Evolutionary conservation across 30 jellyfish, hydroid and myxozoan genomes (phyloP).

Genomic region (Hydractinia echinata): DNA sequence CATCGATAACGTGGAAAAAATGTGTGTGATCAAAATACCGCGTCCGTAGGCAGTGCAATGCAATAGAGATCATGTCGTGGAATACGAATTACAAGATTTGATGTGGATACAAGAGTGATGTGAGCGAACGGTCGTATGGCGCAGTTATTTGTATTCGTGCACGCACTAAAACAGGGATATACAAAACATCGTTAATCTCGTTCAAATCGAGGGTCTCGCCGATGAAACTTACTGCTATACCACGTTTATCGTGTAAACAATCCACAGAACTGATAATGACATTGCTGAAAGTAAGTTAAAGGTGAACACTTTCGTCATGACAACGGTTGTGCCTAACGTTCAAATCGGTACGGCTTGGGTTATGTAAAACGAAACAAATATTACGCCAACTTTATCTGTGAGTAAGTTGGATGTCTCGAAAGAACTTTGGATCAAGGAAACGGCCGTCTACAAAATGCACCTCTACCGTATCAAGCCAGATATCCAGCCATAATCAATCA

Average conservation of each 20-base stretch:
- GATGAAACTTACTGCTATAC: background rate
- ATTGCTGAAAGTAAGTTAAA: no score
- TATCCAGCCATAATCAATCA: no score
- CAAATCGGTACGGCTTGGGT: no score
- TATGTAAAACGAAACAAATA: no score
- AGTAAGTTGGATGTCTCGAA: background rate
- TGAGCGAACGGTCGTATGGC: background rate
- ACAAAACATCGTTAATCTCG: background rate
- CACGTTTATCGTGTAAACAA: no score
- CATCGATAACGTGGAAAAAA: background rate
- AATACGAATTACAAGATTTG: constrained; percentile 1
- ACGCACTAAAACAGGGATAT: background rate
- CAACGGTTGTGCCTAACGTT: no score
- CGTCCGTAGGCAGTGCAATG: background rate
- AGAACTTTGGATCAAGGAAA: background rate
- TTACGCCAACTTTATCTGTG: background rate
- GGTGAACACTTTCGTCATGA: no score
- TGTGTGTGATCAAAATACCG: background rate
- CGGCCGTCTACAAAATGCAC: no score
- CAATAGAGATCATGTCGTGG: background rate
- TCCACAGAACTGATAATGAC: no score
- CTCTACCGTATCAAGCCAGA: no score
- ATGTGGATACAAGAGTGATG: no score
- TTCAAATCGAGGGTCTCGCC: constrained; percentile 4
- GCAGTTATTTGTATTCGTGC: background rate